These are phyloP conservation scores for Tenthredo scrophulariae DNA, from an alignment of 2,888 invertebrate genomes.

Conservation along the genomic window DNA sequence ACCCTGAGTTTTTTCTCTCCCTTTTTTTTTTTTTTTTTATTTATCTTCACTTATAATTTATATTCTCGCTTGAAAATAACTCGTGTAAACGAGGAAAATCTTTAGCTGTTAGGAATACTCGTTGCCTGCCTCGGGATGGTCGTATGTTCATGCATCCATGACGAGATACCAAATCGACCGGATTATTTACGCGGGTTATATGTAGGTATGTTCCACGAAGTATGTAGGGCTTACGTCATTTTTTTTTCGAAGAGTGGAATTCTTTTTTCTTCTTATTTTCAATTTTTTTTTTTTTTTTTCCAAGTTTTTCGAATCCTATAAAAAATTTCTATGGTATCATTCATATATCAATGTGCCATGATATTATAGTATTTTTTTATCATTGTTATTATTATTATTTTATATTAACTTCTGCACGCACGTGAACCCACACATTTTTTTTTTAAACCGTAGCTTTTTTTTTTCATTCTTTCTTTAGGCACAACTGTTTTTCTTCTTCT, in stretches of 20 bases:
- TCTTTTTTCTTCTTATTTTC: background rate
- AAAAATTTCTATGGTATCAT: background rate
- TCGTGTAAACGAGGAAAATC: background rate
- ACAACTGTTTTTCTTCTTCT: background rate
- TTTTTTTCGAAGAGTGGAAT: background rate
- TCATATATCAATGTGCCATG: background rate
- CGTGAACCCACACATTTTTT: background rate
- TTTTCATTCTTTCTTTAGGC: background rate
- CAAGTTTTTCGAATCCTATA: background rate
- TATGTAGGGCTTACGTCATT: background rate
- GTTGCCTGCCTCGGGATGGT: background rate
- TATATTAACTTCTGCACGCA: background rate
- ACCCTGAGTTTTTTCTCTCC: too few relatives aligned
- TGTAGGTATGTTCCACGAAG: background rate
- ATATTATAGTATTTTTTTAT: background rate
- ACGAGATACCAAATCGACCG: conserved; percentile 41
- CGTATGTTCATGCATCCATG: conserved; percentile 13
- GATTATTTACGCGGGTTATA: conserved; percentile 9
- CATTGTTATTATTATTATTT: background rate
- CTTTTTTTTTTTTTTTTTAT: background rate
- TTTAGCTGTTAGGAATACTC: background rate
- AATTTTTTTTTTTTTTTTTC: background rate
- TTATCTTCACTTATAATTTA: conserved; percentile 40
- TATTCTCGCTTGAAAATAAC: conserved; percentile 36
- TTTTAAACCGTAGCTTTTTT: background rate